These are phyloP conservation scores for Spicauda simplicius DNA, from an alignment of 2,888 invertebrate genomes.

Conservation along the genomic window DNA sequence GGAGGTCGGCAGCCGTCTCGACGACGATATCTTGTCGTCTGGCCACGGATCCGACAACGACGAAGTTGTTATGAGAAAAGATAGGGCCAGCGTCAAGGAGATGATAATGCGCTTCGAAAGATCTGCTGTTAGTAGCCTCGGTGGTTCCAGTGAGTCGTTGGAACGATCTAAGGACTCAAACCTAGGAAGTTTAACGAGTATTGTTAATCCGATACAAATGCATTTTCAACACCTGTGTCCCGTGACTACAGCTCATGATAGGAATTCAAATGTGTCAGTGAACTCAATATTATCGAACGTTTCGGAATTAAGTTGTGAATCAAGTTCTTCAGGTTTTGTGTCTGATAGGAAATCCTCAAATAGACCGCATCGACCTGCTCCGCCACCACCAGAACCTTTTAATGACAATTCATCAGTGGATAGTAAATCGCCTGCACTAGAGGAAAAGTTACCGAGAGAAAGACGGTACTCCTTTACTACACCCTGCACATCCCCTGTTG, in stretches of 20 bases:
- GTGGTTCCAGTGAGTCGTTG: slow-evolving; percentile 69
- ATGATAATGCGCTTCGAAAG: slow-evolving; percentile 78
- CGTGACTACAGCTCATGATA: slow-evolving; percentile 69
- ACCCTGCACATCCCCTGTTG: slow-evolving; percentile 69
- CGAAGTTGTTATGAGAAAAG: slow-evolving; percentile 66
- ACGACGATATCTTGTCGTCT: slow-evolving; percentile 64
- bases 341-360: slow-evolving; percentile 73
- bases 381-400: slow-evolving; percentile 73
- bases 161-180: slow-evolving; percentile 63
- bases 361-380: slow-evolving; percentile 76
- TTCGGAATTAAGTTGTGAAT: slow-evolving; percentile 76
- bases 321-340: slow-evolving; percentile 79
- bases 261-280: slow-evolving; percentile 78
- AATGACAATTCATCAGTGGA: slow-evolving; percentile 63
- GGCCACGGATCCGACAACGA: slow-evolving; percentile 69
- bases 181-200: slow-evolving; percentile 72
- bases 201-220: slow-evolving; percentile 70
- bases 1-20: slow-evolving; percentile 62
- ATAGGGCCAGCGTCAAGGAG: slow-evolving; percentile 71
- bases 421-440: slow-evolving; percentile 60
- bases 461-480: slow-evolving; percentile 68
- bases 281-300: slow-evolving; percentile 79
- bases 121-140: slow-evolving; percentile 58
- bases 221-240: slow-evolving; percentile 72
- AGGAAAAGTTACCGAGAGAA: slow-evolving; percentile 53